Base-by-base conservation (phyloP, 2,797 vertebrate species). In the Sebastes iracundus region DNA sequence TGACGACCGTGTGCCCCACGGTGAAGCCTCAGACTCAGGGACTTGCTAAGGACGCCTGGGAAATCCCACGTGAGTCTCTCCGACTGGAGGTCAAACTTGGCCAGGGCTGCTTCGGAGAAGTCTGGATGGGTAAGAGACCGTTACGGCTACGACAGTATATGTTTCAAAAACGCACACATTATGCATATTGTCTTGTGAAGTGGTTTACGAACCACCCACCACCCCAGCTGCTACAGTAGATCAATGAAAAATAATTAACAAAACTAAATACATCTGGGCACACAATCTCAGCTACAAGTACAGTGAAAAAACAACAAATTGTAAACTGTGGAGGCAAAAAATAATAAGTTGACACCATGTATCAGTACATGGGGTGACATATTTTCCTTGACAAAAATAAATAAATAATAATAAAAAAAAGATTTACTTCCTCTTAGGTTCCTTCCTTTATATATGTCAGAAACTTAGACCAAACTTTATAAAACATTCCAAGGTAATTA, bases 21-120 rank as follows among this genome's bases (percentile, higher is more conserved):
- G 97, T 99, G 92, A 99, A 99, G 95, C 98, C 98, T 35, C 98
- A 99, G 94, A 99, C 98, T 85, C 98, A 99, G 95, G 98, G 98
- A 92, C 95, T 99, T 65, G 97, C 98, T 71, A 98, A 97, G 93
- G 98, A 99, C 67, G 98, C 98, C 69, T 99, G 98, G 98, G 98
- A 99, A 93, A 99, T 99, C 82, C 98, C 98, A 42, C 95, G 98
- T 77, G 98, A 99, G 61, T 99, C 98, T 30, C 95, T 99, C 52
- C 95, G 97, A 76, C 95, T 99, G 88, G 98, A 99, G 87, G 95
- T 99, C 87, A 99, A 99, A 92, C 93, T 99, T 87, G 98, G 98
- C 77, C 98, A 99, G 94, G 98, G 98, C 90, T 99, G 98, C 92
- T 99, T 99, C 74, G 98, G 98, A 85, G 98, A 99, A 96, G 98